Percentiles rank a stretch among this genome's conserved stretches.
Evolutionary conservation across 2,888 invertebrate species (phyloP).

Genomic region (Heliconius sara): DNA sequence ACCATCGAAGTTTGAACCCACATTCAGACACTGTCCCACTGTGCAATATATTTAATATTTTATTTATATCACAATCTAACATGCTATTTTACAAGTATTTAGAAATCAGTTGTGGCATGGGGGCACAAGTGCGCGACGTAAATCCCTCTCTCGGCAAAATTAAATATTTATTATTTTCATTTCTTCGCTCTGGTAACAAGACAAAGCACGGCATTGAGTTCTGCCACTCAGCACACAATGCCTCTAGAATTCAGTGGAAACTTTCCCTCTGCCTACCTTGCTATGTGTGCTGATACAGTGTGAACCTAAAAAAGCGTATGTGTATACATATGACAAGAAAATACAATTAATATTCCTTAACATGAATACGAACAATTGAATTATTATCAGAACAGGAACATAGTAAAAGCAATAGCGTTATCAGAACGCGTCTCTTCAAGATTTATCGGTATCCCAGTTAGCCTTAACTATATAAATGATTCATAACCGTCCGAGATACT

Average conservation of each 20-base stretch:
- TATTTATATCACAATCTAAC: too few species aligned
- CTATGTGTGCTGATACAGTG: background rate
- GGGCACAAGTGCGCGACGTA: too few species aligned
- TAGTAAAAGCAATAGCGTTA: conserved; percentile 30
- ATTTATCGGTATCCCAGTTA: conserved; percentile 43
- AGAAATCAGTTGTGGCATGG: too few species aligned
- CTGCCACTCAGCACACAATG: background rate
- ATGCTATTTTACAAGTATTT: too few species aligned
- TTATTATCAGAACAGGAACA: conserved; percentile 24
- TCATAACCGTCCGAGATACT: conserved; percentile 35
- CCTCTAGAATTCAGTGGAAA: too few species aligned
- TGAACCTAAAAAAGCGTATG: background rate
- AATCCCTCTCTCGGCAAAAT: too few species aligned
- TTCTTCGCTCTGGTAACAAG: too few species aligned
- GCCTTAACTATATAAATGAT: conserved; percentile 42
- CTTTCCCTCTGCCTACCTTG: background rate
- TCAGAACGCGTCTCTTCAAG: conserved; percentile 29
- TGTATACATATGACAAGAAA: background rate
- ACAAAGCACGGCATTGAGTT: too few species aligned
- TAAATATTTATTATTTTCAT: too few species aligned
- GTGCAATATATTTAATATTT: too few species aligned
- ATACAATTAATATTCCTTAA: conserved; percentile 4
- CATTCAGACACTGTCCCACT: too few species aligned
- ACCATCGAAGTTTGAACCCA: background rate
- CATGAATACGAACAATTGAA: conserved; percentile 17